A percentile compares a stretch with the other conserved stretches of the same genome.
Conservation (phyloP, 2,797 vertebrate genomes). For the Anabas testudineus region DNA sequence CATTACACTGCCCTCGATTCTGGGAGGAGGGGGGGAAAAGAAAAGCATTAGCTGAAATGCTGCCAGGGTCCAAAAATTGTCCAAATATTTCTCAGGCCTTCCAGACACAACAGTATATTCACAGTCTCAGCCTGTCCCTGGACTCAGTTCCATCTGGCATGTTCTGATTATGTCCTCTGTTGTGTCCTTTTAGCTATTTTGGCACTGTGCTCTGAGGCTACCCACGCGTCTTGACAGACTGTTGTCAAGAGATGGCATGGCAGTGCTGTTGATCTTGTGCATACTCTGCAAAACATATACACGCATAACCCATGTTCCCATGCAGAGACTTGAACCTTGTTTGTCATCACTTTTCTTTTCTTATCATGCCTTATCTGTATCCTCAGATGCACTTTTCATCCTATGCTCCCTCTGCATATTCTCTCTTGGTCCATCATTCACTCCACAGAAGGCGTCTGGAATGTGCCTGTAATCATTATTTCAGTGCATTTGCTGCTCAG, state of each 20-base stretch:
- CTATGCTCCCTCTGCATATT: conserved; percentile 47
- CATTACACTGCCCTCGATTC: conserved; percentile 63
- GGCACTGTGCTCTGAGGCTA: conserved; percentile 47
- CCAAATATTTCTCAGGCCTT: conserved; percentile 72
- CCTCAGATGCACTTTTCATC: conserved; percentile 66
- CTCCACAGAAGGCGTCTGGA: conserved; percentile 69
- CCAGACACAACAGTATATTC: conserved; percentile 71
- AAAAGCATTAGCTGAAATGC: conserved; percentile 55
- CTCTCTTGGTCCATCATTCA: conserved; percentile 41
- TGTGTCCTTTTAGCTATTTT: conserved; percentile 43
- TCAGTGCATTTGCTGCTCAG: conserved; percentile 67
- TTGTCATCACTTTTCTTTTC: conserved; percentile 3
- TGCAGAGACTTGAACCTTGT: conserved; percentile 12
- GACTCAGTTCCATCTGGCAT: conserved; percentile 42
- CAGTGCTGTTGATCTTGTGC: neutral
- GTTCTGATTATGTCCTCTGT: conserved; percentile 37
- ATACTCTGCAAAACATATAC: conserved; percentile 27
- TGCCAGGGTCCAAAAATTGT: conserved; percentile 65
- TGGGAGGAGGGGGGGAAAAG: conserved; percentile 22
- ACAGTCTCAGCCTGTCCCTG: conserved; percentile 46
- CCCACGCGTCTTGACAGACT: conserved; percentile 46
- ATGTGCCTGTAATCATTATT: conserved; percentile 77
- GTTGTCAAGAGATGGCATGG: conserved; percentile 36
- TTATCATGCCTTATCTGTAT: conserved; percentile 48
- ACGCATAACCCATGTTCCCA: neutral